Evolutionary conservation across 2,888 invertebrate species (phyloP).

Genomic region (Cheilosia urbana): DNA sequence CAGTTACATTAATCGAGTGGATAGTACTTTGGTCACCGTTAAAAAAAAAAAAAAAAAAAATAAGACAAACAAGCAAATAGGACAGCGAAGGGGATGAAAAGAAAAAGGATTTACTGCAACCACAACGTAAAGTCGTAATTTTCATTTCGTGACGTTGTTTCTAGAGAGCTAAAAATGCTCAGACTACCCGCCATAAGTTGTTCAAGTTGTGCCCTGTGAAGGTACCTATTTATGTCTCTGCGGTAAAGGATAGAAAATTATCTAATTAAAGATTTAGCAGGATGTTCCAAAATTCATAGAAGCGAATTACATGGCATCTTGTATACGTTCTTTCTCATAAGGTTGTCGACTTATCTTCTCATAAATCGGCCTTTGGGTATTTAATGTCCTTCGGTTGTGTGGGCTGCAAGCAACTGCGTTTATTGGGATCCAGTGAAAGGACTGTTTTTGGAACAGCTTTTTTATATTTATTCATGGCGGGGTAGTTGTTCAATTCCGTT

Average conservation of each 20-base stretch:
- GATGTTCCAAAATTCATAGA: conserved; percentile 59
- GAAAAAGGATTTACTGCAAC: conserved; percentile 64
- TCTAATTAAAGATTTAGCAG: conserved; percentile 65
- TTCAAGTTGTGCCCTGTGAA: not conserved
- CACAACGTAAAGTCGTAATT: conserved; percentile 52
- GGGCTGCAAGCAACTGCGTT: conserved; percentile 54
- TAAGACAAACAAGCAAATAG: conserved; percentile 26
- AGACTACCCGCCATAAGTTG: conserved; percentile 3
- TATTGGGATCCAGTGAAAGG: conserved; percentile 1
- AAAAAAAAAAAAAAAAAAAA: conserved; percentile 25
- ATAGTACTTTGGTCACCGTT: conserved; percentile 61
- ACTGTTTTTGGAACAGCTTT: not conserved
- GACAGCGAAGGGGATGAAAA: conserved; percentile 11
- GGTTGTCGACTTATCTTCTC: conserved; percentile 56
- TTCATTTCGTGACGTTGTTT: not conserved
- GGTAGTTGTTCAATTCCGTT: no score
- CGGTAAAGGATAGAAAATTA: conserved; percentile 34
- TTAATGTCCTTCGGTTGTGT: not conserved
- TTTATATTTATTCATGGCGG: not conserved
- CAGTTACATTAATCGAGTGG: conserved; percentile 62
- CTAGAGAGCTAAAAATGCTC: conserved; percentile 11
- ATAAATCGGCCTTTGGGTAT: conserved; percentile 37
- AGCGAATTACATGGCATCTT: conserved; percentile 32
- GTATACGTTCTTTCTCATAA: conserved; percentile 35
- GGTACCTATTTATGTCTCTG: no score